phyloP scores from a whole-genome alignment of 2,888 invertebrate species.

The Lycophotia porphyrea region DNA sequence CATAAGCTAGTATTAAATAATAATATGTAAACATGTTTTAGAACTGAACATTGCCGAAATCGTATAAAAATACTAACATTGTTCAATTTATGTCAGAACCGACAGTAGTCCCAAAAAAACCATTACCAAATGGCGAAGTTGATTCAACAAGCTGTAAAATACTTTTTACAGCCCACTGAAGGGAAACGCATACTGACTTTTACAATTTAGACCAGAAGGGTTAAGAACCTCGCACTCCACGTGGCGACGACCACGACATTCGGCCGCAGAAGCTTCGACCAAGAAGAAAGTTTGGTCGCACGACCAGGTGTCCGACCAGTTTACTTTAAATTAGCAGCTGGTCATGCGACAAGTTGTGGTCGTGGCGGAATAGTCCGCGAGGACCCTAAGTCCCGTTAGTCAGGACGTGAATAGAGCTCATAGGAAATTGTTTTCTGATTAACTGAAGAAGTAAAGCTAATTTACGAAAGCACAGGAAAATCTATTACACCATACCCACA shows the following conservation, averaged over 20 bases:
- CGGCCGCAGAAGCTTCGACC: neutral
- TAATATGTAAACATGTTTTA: too few species aligned
- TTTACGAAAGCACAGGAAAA: too few species aligned
- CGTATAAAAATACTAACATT: neutral
- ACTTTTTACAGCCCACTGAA: conserved; percentile 22
- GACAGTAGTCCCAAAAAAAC: neutral
- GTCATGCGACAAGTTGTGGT: neutral
- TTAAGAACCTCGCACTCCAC: neutral
- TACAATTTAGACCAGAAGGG: neutral
- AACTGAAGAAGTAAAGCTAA: too few species aligned
- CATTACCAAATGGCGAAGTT: neutral
- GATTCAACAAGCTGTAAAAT: conserved; percentile 29
- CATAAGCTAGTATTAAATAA: too few species aligned
- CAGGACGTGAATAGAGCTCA: neutral
- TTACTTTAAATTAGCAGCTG: neutral
- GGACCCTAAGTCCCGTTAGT: neutral
- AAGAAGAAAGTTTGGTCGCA: neutral
- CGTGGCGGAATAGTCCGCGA: neutral
- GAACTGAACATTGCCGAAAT: too few species aligned
- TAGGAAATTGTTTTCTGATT: neutral
- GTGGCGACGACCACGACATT: neutral
- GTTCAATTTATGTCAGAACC: neutral
- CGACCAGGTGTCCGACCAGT: neutral
- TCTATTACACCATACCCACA: neutral
- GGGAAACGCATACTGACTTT: conserved; percentile 2